phyloP scores from a whole-genome alignment of 2,888 invertebrate genomes.

The Habroteleia sp. region DNA sequence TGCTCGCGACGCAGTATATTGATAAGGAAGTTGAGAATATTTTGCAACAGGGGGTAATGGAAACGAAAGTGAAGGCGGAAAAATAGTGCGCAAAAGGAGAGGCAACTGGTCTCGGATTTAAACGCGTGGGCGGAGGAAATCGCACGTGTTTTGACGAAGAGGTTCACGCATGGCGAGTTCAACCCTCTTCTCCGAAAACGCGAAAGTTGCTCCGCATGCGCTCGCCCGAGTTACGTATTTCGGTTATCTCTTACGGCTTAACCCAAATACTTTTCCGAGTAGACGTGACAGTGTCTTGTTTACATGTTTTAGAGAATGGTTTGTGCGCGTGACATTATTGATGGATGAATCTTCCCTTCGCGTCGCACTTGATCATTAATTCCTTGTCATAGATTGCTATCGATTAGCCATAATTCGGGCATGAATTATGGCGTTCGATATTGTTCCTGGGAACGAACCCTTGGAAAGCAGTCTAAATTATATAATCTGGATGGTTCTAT shows the following conservation, averaged over 20 bases:
- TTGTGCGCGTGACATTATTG: slow-evolving; percentile 24
- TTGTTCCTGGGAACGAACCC: neutral
- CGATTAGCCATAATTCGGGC: slow-evolving; percentile 8
- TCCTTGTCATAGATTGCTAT: slow-evolving; percentile 7
- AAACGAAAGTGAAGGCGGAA: slow-evolving; percentile 8
- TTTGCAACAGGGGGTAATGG: slow-evolving; percentile 16
- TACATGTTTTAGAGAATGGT: slow-evolving; percentile 2
- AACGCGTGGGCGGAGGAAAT: slow-evolving; percentile 31
- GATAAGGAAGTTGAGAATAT: slow-evolving; percentile 16
- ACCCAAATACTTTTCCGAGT: slow-evolving; percentile 68
- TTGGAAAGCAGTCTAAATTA: no score
- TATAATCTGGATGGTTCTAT: no score
- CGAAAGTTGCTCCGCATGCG: slow-evolving; percentile 28
- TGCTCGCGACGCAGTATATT: neutral
- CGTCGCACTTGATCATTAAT: slow-evolving; percentile 15
- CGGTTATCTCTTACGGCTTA: slow-evolving; percentile 70
- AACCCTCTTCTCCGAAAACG: slow-evolving; percentile 51
- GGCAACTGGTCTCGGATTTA: slow-evolving; percentile 4
- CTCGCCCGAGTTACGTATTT: slow-evolving; percentile 52
- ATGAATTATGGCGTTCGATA: slow-evolving; percentile 13
- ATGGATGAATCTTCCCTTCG: slow-evolving; percentile 32
- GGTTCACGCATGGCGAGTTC: slow-evolving; percentile 62
- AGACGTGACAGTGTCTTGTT: slow-evolving; percentile 11
- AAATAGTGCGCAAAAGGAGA: slow-evolving; percentile 22
- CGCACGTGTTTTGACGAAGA: slow-evolving; percentile 44